Conservation (phyloP, 2,113 vertebrate genomes). For the Leptodactylus fuscus region DNA sequence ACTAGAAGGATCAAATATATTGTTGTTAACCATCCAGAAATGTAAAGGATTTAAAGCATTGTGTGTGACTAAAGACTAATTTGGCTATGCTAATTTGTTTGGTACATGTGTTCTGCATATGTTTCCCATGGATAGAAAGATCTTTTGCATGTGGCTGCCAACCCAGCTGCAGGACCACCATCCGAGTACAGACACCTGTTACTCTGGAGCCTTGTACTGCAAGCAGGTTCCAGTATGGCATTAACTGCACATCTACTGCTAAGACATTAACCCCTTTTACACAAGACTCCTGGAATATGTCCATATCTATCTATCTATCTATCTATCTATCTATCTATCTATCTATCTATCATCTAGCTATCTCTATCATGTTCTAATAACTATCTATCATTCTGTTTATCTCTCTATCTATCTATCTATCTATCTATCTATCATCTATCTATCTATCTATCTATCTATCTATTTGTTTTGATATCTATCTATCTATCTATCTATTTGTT, state of each 20-base stretch:
- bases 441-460: too few species aligned
- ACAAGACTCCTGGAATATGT: background rate
- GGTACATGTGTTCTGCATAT: constrained; percentile 54
- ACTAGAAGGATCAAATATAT: constrained; percentile 43
- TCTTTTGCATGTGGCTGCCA: constrained; percentile 55
- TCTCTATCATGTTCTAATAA: too few species aligned
- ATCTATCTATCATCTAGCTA: too few species aligned
- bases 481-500: too few species aligned
- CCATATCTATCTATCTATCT: background rate
- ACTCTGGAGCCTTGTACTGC: constrained; percentile 25
- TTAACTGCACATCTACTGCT: background rate
- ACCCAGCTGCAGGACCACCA: constrained; percentile 58
- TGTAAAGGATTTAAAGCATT: constrained; percentile 58
- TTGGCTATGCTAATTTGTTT: constrained; percentile 59
- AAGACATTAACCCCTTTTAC: constrained; percentile 13
- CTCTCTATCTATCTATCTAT: too few species aligned
- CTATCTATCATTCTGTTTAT: too few species aligned
- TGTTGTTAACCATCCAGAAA: constrained; percentile 52
- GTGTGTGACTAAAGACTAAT: constrained; percentile 58
- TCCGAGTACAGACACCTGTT: constrained; percentile 58
- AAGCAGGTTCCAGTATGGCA: constrained; percentile 35
- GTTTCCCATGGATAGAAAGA: constrained; percentile 51
- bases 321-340: background rate
- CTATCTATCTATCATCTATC: too few species aligned
- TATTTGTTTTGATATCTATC: too few species aligned